These are phyloP conservation scores for Oncorhynchus nerka DNA, from an alignment of 2,113 vertebrate genomes.

Conservation along the genomic window DNA sequence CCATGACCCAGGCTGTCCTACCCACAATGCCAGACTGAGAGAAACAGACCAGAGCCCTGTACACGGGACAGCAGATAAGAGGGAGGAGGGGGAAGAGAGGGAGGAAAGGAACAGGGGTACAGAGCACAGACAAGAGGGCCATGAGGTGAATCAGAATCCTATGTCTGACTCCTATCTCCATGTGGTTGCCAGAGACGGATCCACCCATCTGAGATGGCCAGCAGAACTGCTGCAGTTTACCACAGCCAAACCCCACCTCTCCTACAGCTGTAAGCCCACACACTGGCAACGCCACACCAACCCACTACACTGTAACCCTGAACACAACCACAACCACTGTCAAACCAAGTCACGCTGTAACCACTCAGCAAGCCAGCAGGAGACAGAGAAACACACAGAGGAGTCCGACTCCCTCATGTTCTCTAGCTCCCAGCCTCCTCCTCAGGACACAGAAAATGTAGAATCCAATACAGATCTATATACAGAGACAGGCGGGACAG, in stretches of 20 bases:
- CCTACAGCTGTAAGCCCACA: slow-evolving; percentile 80
- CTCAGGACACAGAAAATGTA: not conserved
- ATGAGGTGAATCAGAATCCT: slow-evolving; percentile 16
- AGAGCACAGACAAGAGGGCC: not conserved
- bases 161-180: slow-evolving; percentile 70
- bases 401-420: not conserved
- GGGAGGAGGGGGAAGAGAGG: slow-evolving; percentile 7
- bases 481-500: not conserved
- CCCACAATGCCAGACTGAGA: slow-evolving; percentile 19
- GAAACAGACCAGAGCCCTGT: slow-evolving; percentile 28
- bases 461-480: not conserved
- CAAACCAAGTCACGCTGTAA: not conserved
- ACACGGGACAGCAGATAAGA: slow-evolving; percentile 23
- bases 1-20: too few relatives aligned
- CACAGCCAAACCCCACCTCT: slow-evolving; percentile 86
- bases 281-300: slow-evolving; percentile 53
- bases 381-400: slow-evolving; percentile 2
- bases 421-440: not conserved
- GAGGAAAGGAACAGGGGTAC: slow-evolving; percentile 32
- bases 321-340: slow-evolving; percentile 25
- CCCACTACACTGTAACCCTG: slow-evolving; percentile 78
- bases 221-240: slow-evolving; percentile 86
- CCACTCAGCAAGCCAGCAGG: slow-evolving; percentile 20
- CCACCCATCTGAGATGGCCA: slow-evolving; percentile 85
- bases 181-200: slow-evolving; percentile 85